Evolutionary conservation across 1,140 invertebrate genomes (phyloP).

Genomic region (Pectinophora gossypiella): DNA sequence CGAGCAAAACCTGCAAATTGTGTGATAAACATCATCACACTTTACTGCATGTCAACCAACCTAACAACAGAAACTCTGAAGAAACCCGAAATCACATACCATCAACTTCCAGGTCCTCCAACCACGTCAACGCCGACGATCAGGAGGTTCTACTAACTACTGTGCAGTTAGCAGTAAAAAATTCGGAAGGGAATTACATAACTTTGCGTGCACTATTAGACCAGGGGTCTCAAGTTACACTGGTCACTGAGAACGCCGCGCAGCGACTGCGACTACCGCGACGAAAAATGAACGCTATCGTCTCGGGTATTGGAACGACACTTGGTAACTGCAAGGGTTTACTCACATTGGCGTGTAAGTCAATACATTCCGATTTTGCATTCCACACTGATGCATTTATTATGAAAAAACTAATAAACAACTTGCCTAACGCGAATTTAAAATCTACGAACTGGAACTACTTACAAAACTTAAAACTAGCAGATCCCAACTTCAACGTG

Average conservation of each 20-base stretch:
- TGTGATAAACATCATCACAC: conserved; percentile 22
- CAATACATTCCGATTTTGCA: neutral
- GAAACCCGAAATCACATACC: neutral
- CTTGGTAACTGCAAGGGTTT: neutral
- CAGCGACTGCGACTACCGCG: neutral
- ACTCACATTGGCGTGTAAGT: neutral
- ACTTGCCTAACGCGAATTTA: neutral
- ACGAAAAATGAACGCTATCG: neutral
- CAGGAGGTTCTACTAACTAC: neutral
- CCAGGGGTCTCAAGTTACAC: neutral
- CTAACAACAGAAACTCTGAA: neutral
- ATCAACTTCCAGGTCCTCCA: neutral
- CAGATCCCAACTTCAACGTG: neutral
- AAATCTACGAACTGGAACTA: neutral
- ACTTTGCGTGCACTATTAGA: neutral
- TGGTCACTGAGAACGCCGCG: neutral
- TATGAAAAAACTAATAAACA: neutral
- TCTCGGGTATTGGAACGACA: neutral
- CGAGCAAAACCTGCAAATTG: conserved; percentile 21
- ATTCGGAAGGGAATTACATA: neutral
- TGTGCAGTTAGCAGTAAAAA: neutral
- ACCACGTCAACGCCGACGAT: neutral
- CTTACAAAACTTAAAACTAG: neutral
- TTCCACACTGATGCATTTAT: neutral
- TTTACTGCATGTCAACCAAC: conserved; percentile 13